Conservation (phyloP, 2,797 vertebrate species). For the Cygnus olor region DNA sequence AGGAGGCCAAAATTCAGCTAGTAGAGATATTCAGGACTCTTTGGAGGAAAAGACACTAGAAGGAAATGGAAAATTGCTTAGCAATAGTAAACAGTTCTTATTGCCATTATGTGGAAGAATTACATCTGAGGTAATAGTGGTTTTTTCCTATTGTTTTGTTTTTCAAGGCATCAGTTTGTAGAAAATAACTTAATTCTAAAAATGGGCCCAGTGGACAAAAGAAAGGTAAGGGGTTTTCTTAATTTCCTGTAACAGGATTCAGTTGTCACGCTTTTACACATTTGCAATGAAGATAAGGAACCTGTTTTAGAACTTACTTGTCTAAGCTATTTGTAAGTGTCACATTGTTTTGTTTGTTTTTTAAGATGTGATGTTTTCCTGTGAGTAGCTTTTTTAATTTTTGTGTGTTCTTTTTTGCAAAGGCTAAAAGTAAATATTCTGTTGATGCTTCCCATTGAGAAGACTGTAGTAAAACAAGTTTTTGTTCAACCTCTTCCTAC, state of each 20-base stretch:
- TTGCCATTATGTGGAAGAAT: background rate
- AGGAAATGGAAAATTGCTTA: background rate
- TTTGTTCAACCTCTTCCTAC: background rate
- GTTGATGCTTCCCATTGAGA: background rate
- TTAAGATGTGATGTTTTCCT: background rate
- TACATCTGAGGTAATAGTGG: background rate
- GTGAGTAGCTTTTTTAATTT: background rate
- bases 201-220: constrained; percentile 99
- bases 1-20: background rate
- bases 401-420: background rate
- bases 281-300: background rate
- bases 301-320: background rate
- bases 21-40: background rate
- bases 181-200: constrained; percentile 99
- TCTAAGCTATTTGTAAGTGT: background rate
- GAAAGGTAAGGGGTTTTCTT: constrained; percentile 86
- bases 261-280: background rate
- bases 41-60: background rate
- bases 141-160: constrained; percentile 1
- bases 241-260: background rate
- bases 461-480: background rate
- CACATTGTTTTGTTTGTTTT: background rate
- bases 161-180: constrained; percentile 96
- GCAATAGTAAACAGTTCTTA: too few species aligned
- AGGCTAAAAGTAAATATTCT: background rate